Percentiles rank a stretch among this genome's conserved stretches.
These are phyloP conservation scores for Cryptocephalus primarius DNA, from an alignment of 2,888 invertebrate genomes.

Conservation along the genomic window DNA sequence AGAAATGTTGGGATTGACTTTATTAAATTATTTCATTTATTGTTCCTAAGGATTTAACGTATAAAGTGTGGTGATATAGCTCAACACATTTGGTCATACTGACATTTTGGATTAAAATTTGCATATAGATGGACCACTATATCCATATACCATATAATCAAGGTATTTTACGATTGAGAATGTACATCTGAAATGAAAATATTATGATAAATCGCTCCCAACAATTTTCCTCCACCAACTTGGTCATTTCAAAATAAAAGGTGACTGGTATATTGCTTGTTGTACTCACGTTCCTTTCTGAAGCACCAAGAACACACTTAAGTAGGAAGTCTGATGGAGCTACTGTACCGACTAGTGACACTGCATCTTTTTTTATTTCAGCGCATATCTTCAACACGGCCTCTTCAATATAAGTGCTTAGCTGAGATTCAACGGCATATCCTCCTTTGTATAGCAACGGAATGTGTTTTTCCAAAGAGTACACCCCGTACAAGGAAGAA, in stretches of 20 bases:
- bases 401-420: conserved; percentile 52
- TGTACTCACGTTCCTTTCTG: conserved; percentile 73
- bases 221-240: conserved; percentile 63
- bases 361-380: conserved; percentile 57
- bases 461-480: conserved; percentile 62
- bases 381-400: conserved; percentile 54
- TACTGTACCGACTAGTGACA: conserved; percentile 67
- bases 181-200: too few relatives aligned
- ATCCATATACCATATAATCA: too few relatives aligned
- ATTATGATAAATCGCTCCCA: not conserved
- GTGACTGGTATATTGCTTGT: conserved; percentile 49
- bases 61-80: too few relatives aligned
- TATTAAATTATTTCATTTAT: too few relatives aligned
- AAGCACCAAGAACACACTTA: conserved; percentile 72
- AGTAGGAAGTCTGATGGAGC: conserved; percentile 83
- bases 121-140: too few relatives aligned
- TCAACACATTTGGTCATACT: too few relatives aligned
- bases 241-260: conserved; percentile 57
- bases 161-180: too few relatives aligned
- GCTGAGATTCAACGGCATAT: conserved; percentile 43
- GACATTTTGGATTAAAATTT: too few relatives aligned
- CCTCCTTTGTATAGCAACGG: conserved; percentile 57
- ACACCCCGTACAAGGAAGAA: conserved; percentile 55
- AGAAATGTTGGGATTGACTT: too few relatives aligned
- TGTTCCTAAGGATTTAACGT: too few relatives aligned